Base-by-base conservation (phyloP, 2,797 vertebrate species). In the Rhinella marina region DNA sequence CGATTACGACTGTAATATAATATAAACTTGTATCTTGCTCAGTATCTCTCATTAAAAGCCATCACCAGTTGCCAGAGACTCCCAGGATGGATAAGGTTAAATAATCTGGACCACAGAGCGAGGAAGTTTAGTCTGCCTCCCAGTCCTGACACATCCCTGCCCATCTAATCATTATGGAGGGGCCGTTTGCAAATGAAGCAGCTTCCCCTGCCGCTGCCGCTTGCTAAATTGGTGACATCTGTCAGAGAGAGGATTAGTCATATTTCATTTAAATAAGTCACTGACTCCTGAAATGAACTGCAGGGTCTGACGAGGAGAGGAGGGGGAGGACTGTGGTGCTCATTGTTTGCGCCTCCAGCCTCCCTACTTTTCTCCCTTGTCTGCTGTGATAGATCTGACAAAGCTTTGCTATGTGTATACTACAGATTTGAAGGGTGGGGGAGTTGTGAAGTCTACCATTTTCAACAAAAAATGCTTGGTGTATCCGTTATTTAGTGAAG, bases 181-280 rank as follows among this genome's bases (percentile, higher is more conserved):
- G 89, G 62, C 84, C 48, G 85, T 72, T 84, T 88, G 86, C 87
- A 88, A 86, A 88, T 81, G 68, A 88, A 86, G 81, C 87, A 4
- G 87, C 84, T 86, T 83, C 84, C 80, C 81, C 81, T 86, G 81
- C 81, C 77, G 87, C 70, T 88, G 68, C 87, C 13, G 90, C 90
- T 87, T 85, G 90, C 90, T 90, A 85, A 85, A 87, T 88, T 87
- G 90, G 90, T 82, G 90, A 90, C 90, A 88, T 90, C 90, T 90
- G 87, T 90, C 90, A 85, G 27, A 83, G 90, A 87, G 84, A 87
- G 87, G 87, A 90, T 90, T 88, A 90, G 90, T 88, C 90, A 90
- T 87, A 82, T 87, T 90, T 85, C 90, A 87, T 88, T 88, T 87
- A 87, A 90, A 87, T 90, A 87, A 90, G 90, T 90, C 90, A 88